These are phyloP conservation scores for Mohoua ochrocephala DNA, from an alignment of 2,113 vertebrate species.

Conservation along the genomic window DNA sequence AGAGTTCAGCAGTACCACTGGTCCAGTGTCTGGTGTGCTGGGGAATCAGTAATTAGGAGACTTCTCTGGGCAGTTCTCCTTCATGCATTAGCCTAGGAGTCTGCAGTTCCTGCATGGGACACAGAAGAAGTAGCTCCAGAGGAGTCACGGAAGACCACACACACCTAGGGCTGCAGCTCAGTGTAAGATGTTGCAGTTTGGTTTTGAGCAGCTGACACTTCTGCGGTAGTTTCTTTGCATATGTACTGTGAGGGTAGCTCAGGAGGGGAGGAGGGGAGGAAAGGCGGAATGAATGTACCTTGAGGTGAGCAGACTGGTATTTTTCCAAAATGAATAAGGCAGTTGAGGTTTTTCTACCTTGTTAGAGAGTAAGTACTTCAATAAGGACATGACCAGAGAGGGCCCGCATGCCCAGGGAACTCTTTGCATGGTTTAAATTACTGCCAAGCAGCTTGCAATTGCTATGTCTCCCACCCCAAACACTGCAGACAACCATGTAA, in stretches of 20 bases:
- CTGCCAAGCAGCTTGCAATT: neutral
- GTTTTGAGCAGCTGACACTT: neutral
- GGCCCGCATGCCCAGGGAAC: neutral
- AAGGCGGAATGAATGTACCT: neutral
- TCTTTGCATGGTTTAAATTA: neutral
- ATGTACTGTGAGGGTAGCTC: neutral
- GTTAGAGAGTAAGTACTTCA: neutral
- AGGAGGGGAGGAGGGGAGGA: neutral
- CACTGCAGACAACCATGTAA: neutral
- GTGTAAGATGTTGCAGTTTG: neutral
- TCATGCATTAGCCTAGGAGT: neutral
- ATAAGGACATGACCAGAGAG: neutral
- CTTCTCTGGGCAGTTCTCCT: neutral
- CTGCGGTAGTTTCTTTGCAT: neutral
- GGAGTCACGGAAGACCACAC: neutral
- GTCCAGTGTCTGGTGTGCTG: neutral
- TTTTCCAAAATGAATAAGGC: neutral
- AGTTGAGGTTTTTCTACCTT: neutral
- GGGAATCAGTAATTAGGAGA: neutral
- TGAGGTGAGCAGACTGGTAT: neutral
- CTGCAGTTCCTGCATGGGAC: neutral
- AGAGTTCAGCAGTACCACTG: neutral
- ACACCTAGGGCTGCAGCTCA: neutral
- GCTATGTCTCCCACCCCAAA: neutral
- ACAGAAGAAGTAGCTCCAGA: neutral